Base-by-base conservation (phyloP, 1,140 invertebrate genomes). In the Apis dorsata region DNA sequence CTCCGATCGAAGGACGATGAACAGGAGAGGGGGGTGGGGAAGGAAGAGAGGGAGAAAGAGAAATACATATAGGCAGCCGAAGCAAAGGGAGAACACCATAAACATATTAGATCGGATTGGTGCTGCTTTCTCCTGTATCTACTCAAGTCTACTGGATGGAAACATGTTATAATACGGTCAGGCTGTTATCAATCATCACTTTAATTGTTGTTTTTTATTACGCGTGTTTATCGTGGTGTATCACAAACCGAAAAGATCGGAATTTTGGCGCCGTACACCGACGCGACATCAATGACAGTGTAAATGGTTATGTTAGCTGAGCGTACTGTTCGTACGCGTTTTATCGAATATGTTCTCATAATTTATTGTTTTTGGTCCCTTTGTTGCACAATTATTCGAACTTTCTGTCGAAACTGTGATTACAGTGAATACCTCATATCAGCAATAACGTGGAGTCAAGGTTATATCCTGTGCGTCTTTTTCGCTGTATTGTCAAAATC, bases 401-500 rank as follows among this genome's bases (percentile, higher is more conserved):
- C 60, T 57, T 53, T 24, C 12, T 5, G 59, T 65, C 55, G 34
- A n/a, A 81, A 34, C 24, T 15, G 49, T 21, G 65, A 11, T 68
- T 24, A 55, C 71, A 19, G 49, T 53, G 65, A 24, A 76, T 34
- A 57, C 15, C 15, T 21, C 59, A 28, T 59, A 70, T 76, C 65
- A 55, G 13, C 49, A 66, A 17, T 73, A 55, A 80, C 59, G 13
- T 34, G 65, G 44, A 87, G 87, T 91, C 91, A 92, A 92, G 91
- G 90, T 92, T 92, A 91, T 85, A 82, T 83, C 79, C 57, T 85
- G 80, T 79, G 76, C 82, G 82, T 80, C 81, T 74, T 81, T 83
- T n/a, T 66, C 82, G 51, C 82, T 78, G 89, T 90, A 92, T 93
- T 94, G 93, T 94, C 93, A 94, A 93, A 94, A 93, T 94, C 93